Conservation (phyloP, 1,140 invertebrate species). For the Doryteuthis pealeii region DNA sequence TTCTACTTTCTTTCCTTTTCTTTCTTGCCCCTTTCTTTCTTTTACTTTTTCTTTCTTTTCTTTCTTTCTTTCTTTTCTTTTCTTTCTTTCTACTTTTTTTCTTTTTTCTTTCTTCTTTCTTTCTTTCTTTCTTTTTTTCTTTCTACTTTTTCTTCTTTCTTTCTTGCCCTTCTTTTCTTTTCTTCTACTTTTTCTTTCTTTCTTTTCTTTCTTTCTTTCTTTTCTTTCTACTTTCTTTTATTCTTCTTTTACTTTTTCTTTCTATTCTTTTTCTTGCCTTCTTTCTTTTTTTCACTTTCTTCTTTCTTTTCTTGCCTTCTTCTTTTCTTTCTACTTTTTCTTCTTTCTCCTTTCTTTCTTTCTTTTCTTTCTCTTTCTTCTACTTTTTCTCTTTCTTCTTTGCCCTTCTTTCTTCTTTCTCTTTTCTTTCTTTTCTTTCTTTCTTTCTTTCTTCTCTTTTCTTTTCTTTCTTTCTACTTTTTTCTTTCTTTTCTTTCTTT, state of each 20-base stretch:
- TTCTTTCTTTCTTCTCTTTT: not conserved
- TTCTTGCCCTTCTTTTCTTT: too few relatives aligned
- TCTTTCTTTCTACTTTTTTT: not conserved
- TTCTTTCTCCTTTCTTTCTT: too few relatives aligned
- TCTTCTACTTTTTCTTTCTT: too few relatives aligned
- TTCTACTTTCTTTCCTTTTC: constrained; percentile 5
- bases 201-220: too few relatives aligned
- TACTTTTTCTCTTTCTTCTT: not conserved
- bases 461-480: not conserved
- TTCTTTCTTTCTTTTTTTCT: constrained; percentile 23
- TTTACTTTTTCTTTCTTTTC: not conserved
- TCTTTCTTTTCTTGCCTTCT: too few relatives aligned
- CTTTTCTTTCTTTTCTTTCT: not conserved
- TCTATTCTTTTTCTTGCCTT: too few relatives aligned
- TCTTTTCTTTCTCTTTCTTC: too few relatives aligned
- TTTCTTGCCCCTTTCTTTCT: not conserved
- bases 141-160: constrained; percentile 20
- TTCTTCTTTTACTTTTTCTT: too few relatives aligned
- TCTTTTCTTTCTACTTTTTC: too few relatives aligned
- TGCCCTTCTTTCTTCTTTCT: constrained; percentile 7
- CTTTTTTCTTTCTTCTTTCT: constrained; percentile 14
- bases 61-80: constrained; percentile 8
- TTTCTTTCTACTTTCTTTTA: too few relatives aligned
- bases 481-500: constrained; percentile 6
- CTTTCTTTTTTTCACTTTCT: too few relatives aligned